Percentiles rank a stretch among this genome's conserved stretches.
Evolutionary conservation across 2,113 vertebrate species (phyloP).

Genomic region (Anas platyrhynchos): DNA sequence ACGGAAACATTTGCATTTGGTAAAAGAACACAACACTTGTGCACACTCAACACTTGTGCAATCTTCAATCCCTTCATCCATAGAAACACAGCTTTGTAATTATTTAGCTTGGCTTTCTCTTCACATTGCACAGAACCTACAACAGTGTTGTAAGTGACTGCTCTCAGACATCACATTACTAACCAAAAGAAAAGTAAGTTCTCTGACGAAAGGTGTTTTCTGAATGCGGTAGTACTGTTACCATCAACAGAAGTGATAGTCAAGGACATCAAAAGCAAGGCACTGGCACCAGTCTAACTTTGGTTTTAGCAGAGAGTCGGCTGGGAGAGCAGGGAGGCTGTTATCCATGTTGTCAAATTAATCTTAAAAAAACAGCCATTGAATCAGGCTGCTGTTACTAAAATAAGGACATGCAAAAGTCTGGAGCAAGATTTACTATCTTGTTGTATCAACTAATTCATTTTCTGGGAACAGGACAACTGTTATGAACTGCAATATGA

Average conservation of each 20-base stretch:
- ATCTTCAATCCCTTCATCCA: background rate
- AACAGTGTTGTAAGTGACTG: background rate
- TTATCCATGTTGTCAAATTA: background rate
- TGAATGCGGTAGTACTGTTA: background rate
- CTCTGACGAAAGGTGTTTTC: background rate
- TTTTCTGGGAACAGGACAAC: background rate
- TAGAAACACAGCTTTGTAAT: background rate
- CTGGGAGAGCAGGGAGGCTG: background rate
- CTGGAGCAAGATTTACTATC: background rate
- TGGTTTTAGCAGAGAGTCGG: background rate
- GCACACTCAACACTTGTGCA: background rate
- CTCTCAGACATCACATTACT: background rate
- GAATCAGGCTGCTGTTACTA: background rate
- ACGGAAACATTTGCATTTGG: background rate
- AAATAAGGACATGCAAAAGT: background rate
- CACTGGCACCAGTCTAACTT: background rate
- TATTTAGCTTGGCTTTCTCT: background rate
- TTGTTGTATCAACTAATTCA: background rate
- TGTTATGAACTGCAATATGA: background rate
- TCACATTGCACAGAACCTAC: background rate
- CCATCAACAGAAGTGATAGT: no score
- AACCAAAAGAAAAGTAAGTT: background rate
- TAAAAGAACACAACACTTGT: background rate
- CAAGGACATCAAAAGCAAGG: background rate
- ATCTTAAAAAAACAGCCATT: no score